Percentiles rank a stretch among this genome's conserved stretches.
Evolutionary conservation across 2,888 invertebrate genomes (phyloP).

Genomic region (Aproaerema taeniolella): DNA sequence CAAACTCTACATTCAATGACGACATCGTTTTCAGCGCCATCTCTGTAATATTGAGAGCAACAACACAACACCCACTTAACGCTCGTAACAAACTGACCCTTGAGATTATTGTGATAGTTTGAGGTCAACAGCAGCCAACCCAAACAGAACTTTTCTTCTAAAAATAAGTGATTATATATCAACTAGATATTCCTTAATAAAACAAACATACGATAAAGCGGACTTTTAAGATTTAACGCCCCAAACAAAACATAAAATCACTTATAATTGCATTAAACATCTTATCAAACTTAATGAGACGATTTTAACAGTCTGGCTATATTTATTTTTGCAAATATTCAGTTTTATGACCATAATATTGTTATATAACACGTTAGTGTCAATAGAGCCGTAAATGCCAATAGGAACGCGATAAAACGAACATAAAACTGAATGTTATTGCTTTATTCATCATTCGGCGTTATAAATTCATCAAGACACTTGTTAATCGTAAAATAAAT

Average conservation of each 20-base stretch:
- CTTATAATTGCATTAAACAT: conserved; percentile 30
- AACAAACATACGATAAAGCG: background rate
- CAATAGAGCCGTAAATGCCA: conserved; percentile 58
- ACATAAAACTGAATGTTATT: conserved; percentile 70
- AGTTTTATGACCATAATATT: conserved; percentile 45
- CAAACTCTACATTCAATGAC: background rate
- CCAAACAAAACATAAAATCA: conserved; percentile 24
- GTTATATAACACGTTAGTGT: conserved; percentile 43
- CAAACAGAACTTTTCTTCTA: background rate
- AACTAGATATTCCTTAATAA: background rate
- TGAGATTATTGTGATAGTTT: too few species aligned
- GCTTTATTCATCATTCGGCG: conserved; percentile 71
- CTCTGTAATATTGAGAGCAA: too few species aligned
- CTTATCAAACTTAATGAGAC: conserved; percentile 29
- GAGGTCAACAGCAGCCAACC: background rate
- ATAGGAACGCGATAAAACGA: conserved; percentile 65
- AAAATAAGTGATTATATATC: background rate
- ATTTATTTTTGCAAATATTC: conserved; percentile 43
- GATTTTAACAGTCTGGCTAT: conserved; percentile 22
- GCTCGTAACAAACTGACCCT: too few species aligned
- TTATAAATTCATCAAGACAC: conserved; percentile 77
- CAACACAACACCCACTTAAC: too few species aligned
- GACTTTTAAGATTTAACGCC: conserved; percentile 12
- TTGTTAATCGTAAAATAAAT: conserved; percentile 78
- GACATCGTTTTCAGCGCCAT: background rate